Evolutionary conservation across 2,888 invertebrate genomes (phyloP).

Genomic region (Eulithis prunata): DNA sequence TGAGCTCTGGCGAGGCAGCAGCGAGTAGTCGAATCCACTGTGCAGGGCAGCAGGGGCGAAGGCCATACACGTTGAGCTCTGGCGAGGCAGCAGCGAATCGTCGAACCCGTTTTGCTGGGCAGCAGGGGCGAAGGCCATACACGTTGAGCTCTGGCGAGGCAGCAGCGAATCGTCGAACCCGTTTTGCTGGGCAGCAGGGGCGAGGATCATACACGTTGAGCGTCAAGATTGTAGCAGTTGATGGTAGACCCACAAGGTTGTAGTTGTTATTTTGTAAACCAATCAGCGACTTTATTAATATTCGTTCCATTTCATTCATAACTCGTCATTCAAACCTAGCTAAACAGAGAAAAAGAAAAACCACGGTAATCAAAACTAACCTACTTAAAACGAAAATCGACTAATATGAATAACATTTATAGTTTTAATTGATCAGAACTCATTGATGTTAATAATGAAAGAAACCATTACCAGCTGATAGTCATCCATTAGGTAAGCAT

Average conservation of each 20-base stretch:
- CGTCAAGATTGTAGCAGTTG: conserved; percentile 15
- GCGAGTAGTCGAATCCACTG: conserved; percentile 15
- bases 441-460: conserved; percentile 6
- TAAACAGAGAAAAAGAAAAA: conserved; percentile 40
- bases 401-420: conserved; percentile 7
- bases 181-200: not conserved
- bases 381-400: conserved; percentile 12
- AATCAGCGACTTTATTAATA: conserved; percentile 3
- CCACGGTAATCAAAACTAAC: conserved; percentile 19
- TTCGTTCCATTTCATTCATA: conserved; percentile 14
- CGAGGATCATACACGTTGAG: conserved; percentile 3
- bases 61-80: conserved; percentile 20
- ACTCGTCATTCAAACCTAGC: conserved; percentile 30
- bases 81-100: conserved; percentile 18
- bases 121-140: not conserved
- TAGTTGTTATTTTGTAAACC: conserved; percentile 6
- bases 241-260: conserved; percentile 8
- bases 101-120: conserved; percentile 5
- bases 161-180: conserved; percentile 7
- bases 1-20: conserved; percentile 33
- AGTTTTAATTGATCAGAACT: conserved; percentile 1
- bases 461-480: conserved; percentile 14
- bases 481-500: conserved; percentile 8
- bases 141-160: conserved; percentile 16
- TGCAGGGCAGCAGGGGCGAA: conserved; percentile 16